These are phyloP conservation scores for Shinisaurus crocodilurus DNA, from an alignment of 2,113 vertebrate genomes.

Conservation along the genomic window DNA sequence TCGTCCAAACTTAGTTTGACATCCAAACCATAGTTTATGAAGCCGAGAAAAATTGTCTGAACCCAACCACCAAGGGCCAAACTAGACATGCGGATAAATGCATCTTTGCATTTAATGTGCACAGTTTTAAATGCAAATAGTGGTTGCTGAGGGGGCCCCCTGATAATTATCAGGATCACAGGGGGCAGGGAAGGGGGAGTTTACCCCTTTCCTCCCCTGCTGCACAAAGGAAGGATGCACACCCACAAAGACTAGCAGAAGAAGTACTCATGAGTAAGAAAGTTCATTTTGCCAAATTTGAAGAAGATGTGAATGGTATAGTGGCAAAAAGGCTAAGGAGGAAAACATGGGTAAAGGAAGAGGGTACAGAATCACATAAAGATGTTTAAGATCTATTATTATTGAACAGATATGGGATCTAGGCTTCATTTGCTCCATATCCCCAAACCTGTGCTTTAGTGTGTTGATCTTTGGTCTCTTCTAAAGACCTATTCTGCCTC, in stretches of 20 bases:
- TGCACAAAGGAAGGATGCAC: background rate
- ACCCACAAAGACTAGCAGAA: background rate
- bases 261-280: background rate
- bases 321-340: background rate
- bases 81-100: background rate
- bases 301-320: background rate
- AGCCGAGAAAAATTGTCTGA: background rate
- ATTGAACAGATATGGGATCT: background rate
- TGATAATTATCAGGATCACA: background rate
- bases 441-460: background rate
- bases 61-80: background rate
- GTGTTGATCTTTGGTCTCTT: slow-evolving; percentile 5
- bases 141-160: background rate
- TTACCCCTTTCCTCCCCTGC: background rate
- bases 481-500: background rate
- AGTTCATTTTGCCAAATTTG: background rate
- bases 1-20: background rate
- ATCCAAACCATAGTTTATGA: background rate
- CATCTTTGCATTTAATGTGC: background rate
- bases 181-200: background rate
- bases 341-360: background rate
- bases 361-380: background rate
- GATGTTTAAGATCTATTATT: background rate
- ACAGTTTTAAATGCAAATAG: background rate
- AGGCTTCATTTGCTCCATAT: background rate